Percentiles rank a stretch among this genome's conserved stretches.
phyloP scores from a whole-genome alignment of 2,113 vertebrate genomes.

The Cyprinodon variegatus region DNA sequence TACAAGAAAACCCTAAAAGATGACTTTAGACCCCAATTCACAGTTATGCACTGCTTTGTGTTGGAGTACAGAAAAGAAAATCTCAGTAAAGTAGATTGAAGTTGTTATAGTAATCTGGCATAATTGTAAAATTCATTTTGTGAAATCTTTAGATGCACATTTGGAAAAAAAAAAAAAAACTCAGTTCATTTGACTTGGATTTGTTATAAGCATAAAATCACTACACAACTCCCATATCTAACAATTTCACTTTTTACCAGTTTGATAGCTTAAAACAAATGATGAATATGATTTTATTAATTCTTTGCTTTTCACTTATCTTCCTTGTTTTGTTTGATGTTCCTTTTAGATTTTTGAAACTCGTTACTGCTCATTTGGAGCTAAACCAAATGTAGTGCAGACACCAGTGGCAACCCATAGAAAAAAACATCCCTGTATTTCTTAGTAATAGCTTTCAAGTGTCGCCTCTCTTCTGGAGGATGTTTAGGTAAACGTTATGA shows the following conservation, averaged over 20 bases:
- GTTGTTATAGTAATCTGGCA: not conserved
- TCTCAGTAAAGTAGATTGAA: not conserved
- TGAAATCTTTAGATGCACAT: not conserved
- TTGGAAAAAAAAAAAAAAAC: not conserved
- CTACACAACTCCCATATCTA: not conserved
- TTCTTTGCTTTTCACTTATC: conserved; percentile 2
- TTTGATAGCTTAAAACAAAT: not conserved
- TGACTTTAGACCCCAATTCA: not conserved
- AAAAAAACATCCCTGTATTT: conserved; percentile 19
- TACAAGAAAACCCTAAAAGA: no score
- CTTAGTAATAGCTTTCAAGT: conserved; percentile 38
- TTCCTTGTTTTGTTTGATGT: conserved; percentile 1
- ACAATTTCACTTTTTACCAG: not conserved
- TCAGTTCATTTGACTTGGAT: not conserved
- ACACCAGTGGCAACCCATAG: conserved; percentile 34
- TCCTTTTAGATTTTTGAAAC: conserved; percentile 6
- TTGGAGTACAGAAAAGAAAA: not conserved
- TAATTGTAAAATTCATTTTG: not conserved
- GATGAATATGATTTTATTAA: not conserved
- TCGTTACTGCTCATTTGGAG: conserved; percentile 27
- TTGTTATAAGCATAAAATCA: not conserved
- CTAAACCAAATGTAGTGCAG: conserved; percentile 35
- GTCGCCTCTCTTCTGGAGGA: conserved; percentile 28
- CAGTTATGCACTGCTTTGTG: not conserved
- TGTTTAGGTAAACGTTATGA: not conserved